phyloP scores from a whole-genome alignment of 2,888 invertebrate species.

The Gibbula magus region DNA sequence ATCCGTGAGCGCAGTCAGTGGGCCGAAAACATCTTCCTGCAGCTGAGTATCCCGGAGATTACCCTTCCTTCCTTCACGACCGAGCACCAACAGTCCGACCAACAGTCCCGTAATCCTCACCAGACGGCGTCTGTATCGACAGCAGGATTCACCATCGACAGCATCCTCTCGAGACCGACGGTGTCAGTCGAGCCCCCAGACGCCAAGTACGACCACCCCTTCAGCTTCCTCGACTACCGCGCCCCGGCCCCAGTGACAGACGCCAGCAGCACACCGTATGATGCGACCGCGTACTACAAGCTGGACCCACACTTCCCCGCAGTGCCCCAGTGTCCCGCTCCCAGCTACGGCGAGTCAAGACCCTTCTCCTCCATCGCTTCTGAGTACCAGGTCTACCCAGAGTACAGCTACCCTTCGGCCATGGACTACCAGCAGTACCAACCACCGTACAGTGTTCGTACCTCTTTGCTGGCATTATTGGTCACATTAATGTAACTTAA shows the following conservation, averaged over 20 bases:
- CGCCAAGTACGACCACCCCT: conserved; percentile 7
- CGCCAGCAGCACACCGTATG: not conserved
- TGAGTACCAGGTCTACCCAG: no score
- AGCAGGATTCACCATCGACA: not conserved
- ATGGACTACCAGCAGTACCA: not conserved
- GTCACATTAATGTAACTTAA: no score
- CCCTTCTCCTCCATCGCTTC: not conserved
- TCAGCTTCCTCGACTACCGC: not conserved
- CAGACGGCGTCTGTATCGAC: not conserved
- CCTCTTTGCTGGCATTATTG: no score
- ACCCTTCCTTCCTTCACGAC: not conserved
- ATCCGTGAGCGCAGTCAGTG: not conserved
- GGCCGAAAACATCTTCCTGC: not conserved
- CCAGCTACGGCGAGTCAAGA: not conserved
- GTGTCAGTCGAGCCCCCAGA: not conserved
- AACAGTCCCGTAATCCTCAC: not conserved
- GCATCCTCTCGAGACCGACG: not conserved
- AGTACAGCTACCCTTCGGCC: not conserved
- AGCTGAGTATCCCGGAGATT: not conserved
- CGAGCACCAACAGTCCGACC: not conserved
- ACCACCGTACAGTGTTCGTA: not conserved
- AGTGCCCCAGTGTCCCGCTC: not conserved
- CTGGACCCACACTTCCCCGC: not conserved
- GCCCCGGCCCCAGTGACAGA: not conserved
- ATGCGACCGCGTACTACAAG: not conserved